phyloP scores from a whole-genome alignment of 2,888 invertebrate genomes.

The Agriopis marginaria region DNA sequence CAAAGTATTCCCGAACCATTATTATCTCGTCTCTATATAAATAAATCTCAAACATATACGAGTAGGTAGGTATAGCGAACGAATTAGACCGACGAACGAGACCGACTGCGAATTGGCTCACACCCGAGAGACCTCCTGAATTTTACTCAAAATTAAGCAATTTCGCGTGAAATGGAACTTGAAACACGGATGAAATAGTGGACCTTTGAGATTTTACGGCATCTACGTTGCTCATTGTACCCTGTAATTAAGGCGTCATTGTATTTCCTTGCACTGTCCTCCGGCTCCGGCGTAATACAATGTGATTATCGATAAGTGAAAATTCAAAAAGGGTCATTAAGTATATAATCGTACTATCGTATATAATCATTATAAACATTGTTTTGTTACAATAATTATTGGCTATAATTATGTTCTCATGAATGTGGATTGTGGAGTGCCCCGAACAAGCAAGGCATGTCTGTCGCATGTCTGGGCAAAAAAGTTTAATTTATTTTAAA shows the following conservation, averaged over 20 bases:
- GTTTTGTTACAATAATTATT: no score
- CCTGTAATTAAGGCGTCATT: background rate
- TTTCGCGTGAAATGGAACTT: slow-evolving; percentile 23
- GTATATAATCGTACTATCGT: no score
- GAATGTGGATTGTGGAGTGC: no score
- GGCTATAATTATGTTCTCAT: no score
- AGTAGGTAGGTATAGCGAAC: background rate
- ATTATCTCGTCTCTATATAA: background rate
- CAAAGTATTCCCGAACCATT: background rate
- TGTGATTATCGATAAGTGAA: no score
- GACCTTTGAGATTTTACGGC: slow-evolving; percentile 13
- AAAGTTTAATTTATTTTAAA: no score
- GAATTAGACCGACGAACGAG: slow-evolving; percentile 13
- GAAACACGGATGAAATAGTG: slow-evolving; percentile 13
- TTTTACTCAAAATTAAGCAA: slow-evolving; percentile 28
- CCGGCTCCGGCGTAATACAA: background rate
- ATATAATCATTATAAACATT: no score
- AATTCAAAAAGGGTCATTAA: no score
- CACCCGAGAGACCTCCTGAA: slow-evolving; percentile 21
- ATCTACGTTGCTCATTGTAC: background rate
- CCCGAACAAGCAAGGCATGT: no score
- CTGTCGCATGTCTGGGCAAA: no score
- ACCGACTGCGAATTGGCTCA: slow-evolving; percentile 16
- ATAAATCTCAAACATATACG: background rate
- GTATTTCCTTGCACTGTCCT: background rate